Evolutionary conservation across 2,113 vertebrate genomes (phyloP).

Genomic region (Lophotis ruficrista): DNA sequence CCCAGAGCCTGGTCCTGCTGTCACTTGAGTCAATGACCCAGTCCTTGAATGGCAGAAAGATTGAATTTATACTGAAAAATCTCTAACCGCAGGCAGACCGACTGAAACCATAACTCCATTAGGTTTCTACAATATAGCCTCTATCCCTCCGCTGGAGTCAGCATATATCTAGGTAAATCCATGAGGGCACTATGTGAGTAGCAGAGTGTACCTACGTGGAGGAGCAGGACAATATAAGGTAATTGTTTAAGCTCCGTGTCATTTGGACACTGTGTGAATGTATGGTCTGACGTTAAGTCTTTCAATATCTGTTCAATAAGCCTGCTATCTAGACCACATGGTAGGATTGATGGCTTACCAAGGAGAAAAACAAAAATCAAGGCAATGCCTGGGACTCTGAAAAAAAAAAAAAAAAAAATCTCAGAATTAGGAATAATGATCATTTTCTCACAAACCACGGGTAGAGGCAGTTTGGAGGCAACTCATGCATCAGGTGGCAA

Average conservation of each 20-base stretch:
- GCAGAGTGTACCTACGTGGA: background rate
- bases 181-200: background rate
- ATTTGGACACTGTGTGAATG: background rate
- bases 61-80: background rate
- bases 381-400: background rate
- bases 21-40: background rate
- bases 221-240: background rate
- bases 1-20: background rate
- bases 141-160: background rate
- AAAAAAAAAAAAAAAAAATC: background rate
- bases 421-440: background rate
- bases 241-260: background rate
- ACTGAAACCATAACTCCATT: background rate
- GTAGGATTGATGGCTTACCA: background rate
- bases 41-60: background rate
- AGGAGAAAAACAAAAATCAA: background rate
- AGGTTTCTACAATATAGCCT: background rate
- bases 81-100: background rate
- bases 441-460: rapidly evolving
- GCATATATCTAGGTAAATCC: background rate
- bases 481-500: rapidly evolving
- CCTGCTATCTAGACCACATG: background rate
- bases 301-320: background rate
- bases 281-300: background rate
- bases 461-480: background rate